Base-by-base conservation (phyloP, 2,888 invertebrate genomes). In the Autographa gamma region DNA sequence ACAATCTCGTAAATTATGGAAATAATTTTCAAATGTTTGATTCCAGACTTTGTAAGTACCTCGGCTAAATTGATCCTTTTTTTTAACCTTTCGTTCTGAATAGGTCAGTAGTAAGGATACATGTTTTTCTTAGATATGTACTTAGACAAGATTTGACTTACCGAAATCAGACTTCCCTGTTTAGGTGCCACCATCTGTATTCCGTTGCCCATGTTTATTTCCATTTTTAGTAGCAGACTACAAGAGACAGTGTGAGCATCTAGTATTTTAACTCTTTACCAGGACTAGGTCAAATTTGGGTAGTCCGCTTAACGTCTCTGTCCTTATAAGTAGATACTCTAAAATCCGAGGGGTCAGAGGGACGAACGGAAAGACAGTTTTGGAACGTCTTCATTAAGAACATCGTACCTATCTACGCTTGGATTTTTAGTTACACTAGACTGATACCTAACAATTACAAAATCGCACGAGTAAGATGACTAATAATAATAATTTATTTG, bases 1-100 rank as follows among this genome's bases (percentile, higher is more conserved):
- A 38, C 34, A 38, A 38, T 11, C 11, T 38, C 38, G 38, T 38
- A 11, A 11, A n/a, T 48, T 48, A 48, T 48, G 48, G 48, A 48
- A 48, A 48, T 48, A n/a, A 48, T n/a, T 48, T 48, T n/a, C n/a
- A n/a, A n/a, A 48, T n/a, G n/a, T 48, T 48, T 48, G 48, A 48
- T 48, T 48, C 48, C 48, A 48, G n/a, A 1, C 48, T n/a, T 48
- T n/a, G n/a, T n/a, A 43, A 43, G 14, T 43, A 16, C 25, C 25
- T 25, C 25, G 16, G 14, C 43, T 43, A 16, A 16, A 43, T 16
- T 43, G 16, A 6, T 43, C 14, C 14, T 43, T 16, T 16, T 6
- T 43, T 1, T 43, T 13, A 13, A 13, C 41, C 41, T 13, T 11
- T 13, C 11, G 13, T 4, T 43, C 14, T 43, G 43, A 3, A 14